These are phyloP conservation scores for Cephalotes varians DNA, from an alignment of 2,888 invertebrate genomes.

Conservation along the genomic window DNA sequence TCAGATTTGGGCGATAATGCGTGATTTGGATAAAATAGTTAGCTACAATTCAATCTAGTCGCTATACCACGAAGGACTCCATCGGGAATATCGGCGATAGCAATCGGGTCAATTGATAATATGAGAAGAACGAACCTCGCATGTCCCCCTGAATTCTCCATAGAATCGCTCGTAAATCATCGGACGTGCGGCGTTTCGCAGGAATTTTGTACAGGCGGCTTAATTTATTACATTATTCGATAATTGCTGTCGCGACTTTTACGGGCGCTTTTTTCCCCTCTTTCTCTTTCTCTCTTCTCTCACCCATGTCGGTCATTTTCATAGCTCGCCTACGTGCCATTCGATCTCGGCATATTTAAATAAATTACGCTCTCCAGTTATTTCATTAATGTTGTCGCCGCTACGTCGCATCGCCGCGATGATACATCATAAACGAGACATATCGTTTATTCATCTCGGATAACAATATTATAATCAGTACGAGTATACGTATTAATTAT, in stretches of 20 bases:
- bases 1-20: conserved; percentile 47
- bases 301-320: background rate
- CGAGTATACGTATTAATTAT: conserved; percentile 43
- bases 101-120: conserved; percentile 68
- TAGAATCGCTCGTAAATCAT: conserved; percentile 62
- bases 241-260: conserved; percentile 34
- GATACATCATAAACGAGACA: conserved; percentile 36
- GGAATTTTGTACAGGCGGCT: conserved; percentile 30
- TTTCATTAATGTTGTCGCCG: conserved; percentile 43
- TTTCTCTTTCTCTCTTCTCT: background rate
- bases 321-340: conserved; percentile 12
- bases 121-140: conserved; percentile 65
- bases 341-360: conserved; percentile 46
- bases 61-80: conserved; percentile 25
- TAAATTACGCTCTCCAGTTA: conserved; percentile 44
- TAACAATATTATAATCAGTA: conserved; percentile 48
- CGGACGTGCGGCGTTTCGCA: conserved; percentile 31
- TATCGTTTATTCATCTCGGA: conserved; percentile 50
- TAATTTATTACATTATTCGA: conserved; percentile 45
- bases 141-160: conserved; percentile 52
- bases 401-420: conserved; percentile 11
- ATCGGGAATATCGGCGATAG: conserved; percentile 64
- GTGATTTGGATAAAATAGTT: conserved; percentile 36
- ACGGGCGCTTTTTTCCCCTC: background rate
- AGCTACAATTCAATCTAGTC: conserved; percentile 34